Evolutionary conservation across 2,888 invertebrate genomes (phyloP), one percentile per base, ranked within the genome.

Genomic region (Cistogaster globosa): DNA sequence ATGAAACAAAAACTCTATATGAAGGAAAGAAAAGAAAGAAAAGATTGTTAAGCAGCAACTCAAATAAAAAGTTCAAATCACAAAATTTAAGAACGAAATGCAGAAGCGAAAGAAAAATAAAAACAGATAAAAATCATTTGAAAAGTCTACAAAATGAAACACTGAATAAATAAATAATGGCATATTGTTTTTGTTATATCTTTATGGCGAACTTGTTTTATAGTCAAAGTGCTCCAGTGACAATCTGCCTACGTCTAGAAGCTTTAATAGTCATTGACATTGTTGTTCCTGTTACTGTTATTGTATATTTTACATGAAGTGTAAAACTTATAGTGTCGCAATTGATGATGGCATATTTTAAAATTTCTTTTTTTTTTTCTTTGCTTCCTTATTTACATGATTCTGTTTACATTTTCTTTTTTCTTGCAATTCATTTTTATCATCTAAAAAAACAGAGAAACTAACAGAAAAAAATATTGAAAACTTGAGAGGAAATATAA

Each of bases 321-420:
- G 71, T 62, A 48, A 75, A 85, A 82, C 79, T 85, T 71, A 82
- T 79, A 82, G 77, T 75, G 78, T 68, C 77, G 75, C 75, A 78
- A 82, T 85, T 85, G 85, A 67, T 82, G 82, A 85, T 82, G 85
- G 63, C 77, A 82, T 72, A 82, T 85, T 82, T 85, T 80, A 53
- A 81, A 42, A 42, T 42, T 74, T 65, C 63, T 51, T 69, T 63
- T 42, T 51, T 57, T 36, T 20, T 11, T 14, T 48, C 11, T 18
- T 60, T 42, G 32, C n/a, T 60, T 53, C 42, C n/a, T 42, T 5
- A 26, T 62, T 36, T 55, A 18, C 53, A 26, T 68, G 63, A 63
- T 80, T 53, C 51, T 20, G 42, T 71, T 63, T 79, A 9, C 18
- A 8, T 20, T 75, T 38, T 63, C 18, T 4, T 57, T 22, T 83